Conservation (phyloP, 2,888 invertebrate genomes). For the Perithous albicinctus region DNA sequence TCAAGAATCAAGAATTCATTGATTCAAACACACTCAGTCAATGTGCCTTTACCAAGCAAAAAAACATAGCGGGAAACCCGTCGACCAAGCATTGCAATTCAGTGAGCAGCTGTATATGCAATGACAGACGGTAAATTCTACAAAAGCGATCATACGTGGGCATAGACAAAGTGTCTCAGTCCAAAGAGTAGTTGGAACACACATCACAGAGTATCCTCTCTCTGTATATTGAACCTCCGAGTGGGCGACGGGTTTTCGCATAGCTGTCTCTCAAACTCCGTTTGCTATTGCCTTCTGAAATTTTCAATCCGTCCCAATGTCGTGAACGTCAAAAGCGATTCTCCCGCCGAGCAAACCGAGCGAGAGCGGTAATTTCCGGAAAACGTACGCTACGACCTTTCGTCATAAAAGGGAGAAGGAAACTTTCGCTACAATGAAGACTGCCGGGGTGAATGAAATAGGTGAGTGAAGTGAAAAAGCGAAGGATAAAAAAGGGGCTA, state of each 20-base stretch:
- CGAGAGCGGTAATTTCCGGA: slow-evolving; percentile 42
- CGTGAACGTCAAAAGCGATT: slow-evolving; percentile 47
- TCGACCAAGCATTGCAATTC: slow-evolving; percentile 44
- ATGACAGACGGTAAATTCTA: slow-evolving; percentile 59
- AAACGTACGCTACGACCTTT: not conserved
- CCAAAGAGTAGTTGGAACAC: no score
- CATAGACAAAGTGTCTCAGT: slow-evolving; percentile 28
- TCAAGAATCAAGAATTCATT: slow-evolving; percentile 58
- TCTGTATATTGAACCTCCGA: slow-evolving; percentile 15
- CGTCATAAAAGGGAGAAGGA: not conserved
- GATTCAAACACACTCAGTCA: slow-evolving; percentile 34
- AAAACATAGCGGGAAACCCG: slow-evolving; percentile 10
- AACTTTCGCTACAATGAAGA: not conserved
- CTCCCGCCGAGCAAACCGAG: slow-evolving; percentile 7
- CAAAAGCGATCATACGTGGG: slow-evolving; percentile 57
- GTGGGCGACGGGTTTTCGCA: slow-evolving; percentile 22
- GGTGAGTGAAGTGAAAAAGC: slow-evolving; percentile 1
- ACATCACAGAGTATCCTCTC: not conserved
- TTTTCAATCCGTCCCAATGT: slow-evolving; percentile 39
- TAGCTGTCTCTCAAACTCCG: slow-evolving; percentile 3
- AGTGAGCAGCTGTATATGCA: slow-evolving; percentile 50
- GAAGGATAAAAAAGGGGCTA: not conserved
- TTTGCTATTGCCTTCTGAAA: slow-evolving; percentile 15
- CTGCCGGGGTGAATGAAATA: not conserved
- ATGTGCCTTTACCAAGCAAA: slow-evolving; percentile 34